Evolutionary conservation across 2,888 invertebrate genomes (phyloP), one percentile per base, ranked within the genome.

Genomic region (Spialia ferax): DNA sequence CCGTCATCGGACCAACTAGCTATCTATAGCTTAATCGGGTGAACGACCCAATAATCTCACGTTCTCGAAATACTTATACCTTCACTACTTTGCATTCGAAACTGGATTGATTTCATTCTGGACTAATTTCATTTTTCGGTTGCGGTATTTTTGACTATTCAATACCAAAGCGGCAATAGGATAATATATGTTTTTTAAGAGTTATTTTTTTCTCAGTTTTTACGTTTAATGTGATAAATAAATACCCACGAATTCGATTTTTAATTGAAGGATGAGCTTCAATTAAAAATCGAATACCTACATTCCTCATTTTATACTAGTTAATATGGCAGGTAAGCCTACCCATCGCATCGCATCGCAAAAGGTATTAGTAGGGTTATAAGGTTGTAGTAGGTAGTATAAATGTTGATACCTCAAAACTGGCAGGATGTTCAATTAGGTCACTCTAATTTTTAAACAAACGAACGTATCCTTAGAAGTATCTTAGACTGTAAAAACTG

Each of bases 71-170:
- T 74, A 75, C 72, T 75, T n/a, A n/a, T n/a, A 77, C 77, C 75
- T 74, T 71, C 57, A 63, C 76, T 79, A 78, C 75, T 81, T 80
- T 76, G 77, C 74, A 80, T 77, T 73, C 75, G 73, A 78, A 80
- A 75, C 77, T 77, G 77, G 71, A 70, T 71, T 69, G 69, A 61
- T 71, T n/a, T n/a, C n/a, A n/a, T n/a, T n/a, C n/a, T n/a, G n/a
- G n/a, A n/a, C n/a, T n/a, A 74, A 74, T 70, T 72, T 74, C 68
- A 5, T 69, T 68, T 74, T 76, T 73, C 73, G 77, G 77, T 77
- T 76, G 76, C 76, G 75, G 78, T 81, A 81, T 84, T 83, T 82
- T n/a, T n/a, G n/a, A n/a, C n/a, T n/a, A n/a, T 69, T 62, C 65
- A 68, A 63, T 69, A 6, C 10, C 10, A 42, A 35, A 52, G 55